Base-by-base conservation (phyloP, 2,113 vertebrate genomes). In the Sus scrofa region DNA sequence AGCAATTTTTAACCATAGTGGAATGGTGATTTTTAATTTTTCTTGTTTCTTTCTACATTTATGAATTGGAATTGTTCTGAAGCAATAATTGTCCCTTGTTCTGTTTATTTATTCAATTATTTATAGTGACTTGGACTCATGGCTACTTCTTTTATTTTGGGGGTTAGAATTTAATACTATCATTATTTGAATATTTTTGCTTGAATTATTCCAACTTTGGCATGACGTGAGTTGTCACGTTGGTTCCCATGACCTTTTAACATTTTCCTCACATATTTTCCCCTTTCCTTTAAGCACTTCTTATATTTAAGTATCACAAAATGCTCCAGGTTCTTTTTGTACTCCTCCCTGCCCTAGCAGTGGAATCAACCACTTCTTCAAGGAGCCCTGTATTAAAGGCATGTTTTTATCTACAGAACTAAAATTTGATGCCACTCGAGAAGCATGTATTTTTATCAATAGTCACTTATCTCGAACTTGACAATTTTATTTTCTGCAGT, bases 401-500 rank as follows among this genome's bases (percentile, higher is more conserved):
- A 54, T 71, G 26, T 52, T 71, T 93, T 92, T 74, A 60, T 32
- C 4, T 82, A 54, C 6, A 84, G 22, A 91, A 30, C 22, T 56
- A 82, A 16, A 85, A 70, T 30, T 81, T 68, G 54, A 92, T 68
- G 34, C 5, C 30, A 52, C 62, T 67, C 32, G 89, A 91, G 52
- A 52, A 75, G 19, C 60, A 67, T 74, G 20, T 68, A n/a, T 78
- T 87, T 92, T 95, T 60, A 78, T 84, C 10, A 92, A 20, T 81
- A 77, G 34, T 89, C 20, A 71, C 82, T 89, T 78, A 20, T 58
- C 67, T 92, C 89, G 19, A 67, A 92, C 6, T 89, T 79, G 52
- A 71, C 9, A 50, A 30, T 82, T 97, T 95, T 83, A 62, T 95
- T 91, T 95, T 90, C 75, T 90, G 15, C 15, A 78, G 32, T 75